Evolutionary conservation across 2,888 invertebrate genomes (phyloP), one percentile per base, ranked within the genome.

Genomic region (Machimus rusticus): DNA sequence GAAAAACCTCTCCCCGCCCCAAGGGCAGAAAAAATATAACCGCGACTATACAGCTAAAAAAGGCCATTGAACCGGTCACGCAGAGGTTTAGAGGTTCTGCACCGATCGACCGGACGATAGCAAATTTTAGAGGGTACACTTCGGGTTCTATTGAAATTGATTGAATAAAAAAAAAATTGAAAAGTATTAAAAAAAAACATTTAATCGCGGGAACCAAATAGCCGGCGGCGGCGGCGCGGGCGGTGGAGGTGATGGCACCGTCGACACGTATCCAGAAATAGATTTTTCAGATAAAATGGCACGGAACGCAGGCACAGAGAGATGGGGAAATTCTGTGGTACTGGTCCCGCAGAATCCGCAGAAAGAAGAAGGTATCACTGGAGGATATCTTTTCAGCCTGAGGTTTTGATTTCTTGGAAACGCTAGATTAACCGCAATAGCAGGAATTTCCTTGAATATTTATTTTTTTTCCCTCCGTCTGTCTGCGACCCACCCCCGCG

Each of bases 391-490:
- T 39, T 78, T 39, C 78, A 78, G 78, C 12, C 19, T 78, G 78
- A 23, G 78, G 78, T 78, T 78, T 78, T 78, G 39, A 78, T 78
- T 78, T 78, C 78, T 43, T 78, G 43, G 39, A 78, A 78, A 78
- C 43, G 78, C 39, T 78, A 78, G 78, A 78, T 78, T 43, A 78
- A 78, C 78, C 78, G 43, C 78, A 78, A 78, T 78, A 78, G 43
- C 78, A 78, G 78, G 39, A 78, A 78, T 78, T 78, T 19, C 78
- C 78, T 78, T 78, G 78, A 12, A 39, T 28, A 34, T 37, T 14
- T n/a, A n/a, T n/a, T n/a, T n/a, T n/a, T 34, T 12, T 23, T 6
- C 23, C 8, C 19, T 12, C 19, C 55, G 34, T 34, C n/a, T 55
- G 19, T 55, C 43, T 46, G 14, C 43, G 14, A 55, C 23, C 23